Evolutionary conservation across 2,797 vertebrate species (phyloP), one percentile per base, ranked within the genome.

Genomic region (Orientallactaga sibirica): DNA sequence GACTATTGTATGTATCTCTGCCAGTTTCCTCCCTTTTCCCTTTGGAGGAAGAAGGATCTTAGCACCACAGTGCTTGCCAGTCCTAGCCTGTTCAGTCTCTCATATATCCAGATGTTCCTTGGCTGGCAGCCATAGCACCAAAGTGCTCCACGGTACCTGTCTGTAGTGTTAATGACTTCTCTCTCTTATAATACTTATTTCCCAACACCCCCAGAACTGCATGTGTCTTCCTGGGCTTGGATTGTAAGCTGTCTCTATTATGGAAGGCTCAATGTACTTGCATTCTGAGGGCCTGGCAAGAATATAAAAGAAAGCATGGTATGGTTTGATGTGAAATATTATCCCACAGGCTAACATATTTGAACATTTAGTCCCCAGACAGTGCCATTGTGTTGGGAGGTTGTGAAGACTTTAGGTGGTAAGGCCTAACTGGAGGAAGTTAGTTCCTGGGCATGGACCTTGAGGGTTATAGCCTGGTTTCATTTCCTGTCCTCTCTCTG

Each of bases 1-100:
- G 62, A 90, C 37, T 88, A 5, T 85, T 87, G 82, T 79, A 86
- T 67, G 62, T 25, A 12, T 73, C 24, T 88, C 74, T 75, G 67
- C 43, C 48, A 68, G 41, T 24, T 68, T 20, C 33, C 41, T 75
- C 66, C 18, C 20, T 24, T 4, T 33, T 85, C n/a, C 66, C 43
- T 16, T 41, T 67, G 22, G 37, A 86, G 58, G n/a, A 4, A 52
- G 62, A 88, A 24, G 7, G 3, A 79, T 67, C 61, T 66, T 25
- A 1, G 25, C 84, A 81, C 29, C 75, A 78, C 20, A 1, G 41
- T 78, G 80, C 52, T 89, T 43, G 18, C 33, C 9, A 27, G n/a
- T 29, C 29, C 33, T 4, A 43, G 62, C 74, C 33, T 66, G 25
- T 2, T 71, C 33, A 62, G 14, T 29, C 18, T 11, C 48, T 15